Evolutionary conservation across 2,888 invertebrate species (phyloP).

Genomic region (Hirtodrosophila cameraria): DNA sequence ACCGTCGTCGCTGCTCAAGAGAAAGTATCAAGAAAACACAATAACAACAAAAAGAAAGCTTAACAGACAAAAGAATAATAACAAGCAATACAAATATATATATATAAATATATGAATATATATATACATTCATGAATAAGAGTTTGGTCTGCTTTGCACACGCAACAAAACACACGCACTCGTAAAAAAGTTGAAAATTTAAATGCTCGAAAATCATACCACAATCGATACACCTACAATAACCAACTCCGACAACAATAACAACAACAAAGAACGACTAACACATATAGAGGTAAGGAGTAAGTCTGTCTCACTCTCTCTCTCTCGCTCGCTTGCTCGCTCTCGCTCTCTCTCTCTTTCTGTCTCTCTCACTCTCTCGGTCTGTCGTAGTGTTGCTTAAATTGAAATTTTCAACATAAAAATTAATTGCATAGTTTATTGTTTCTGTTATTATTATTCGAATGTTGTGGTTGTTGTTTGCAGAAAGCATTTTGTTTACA

Average conservation of each 20-base stretch:
- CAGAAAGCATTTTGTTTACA: slow-evolving; percentile 24
- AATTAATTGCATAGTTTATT: slow-evolving; percentile 29
- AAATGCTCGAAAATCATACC: slow-evolving; percentile 48
- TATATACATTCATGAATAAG: slow-evolving; percentile 1
- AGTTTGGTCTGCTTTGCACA: slow-evolving; percentile 56
- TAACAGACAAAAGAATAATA: slow-evolving; percentile 9
- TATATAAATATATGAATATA: no score
- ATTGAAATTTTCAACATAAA: slow-evolving; percentile 32
- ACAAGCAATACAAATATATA: slow-evolving; percentile 4
- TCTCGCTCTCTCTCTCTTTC: slow-evolving; percentile 20
- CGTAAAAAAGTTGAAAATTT: slow-evolving; percentile 39
- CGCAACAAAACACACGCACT: slow-evolving; percentile 53
- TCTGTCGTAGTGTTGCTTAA: slow-evolving; percentile 44
- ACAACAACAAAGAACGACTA: slow-evolving; percentile 38
- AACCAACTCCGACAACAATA: slow-evolving; percentile 33
- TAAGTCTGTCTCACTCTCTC: slow-evolving; percentile 47
- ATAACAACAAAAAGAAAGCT: neutral
- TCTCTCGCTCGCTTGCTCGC: slow-evolving; percentile 17
- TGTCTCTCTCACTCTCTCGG: slow-evolving; percentile 13
- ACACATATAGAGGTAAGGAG: slow-evolving; percentile 62
- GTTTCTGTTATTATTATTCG: slow-evolving; percentile 24
- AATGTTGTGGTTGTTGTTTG: slow-evolving; percentile 27
- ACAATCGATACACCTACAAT: slow-evolving; percentile 46
- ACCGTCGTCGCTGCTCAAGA: slow-evolving; percentile 39
- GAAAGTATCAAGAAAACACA: slow-evolving; percentile 7